phyloP scores from a whole-genome alignment of 2,888 invertebrate genomes.

The Idaea biselata region DNA sequence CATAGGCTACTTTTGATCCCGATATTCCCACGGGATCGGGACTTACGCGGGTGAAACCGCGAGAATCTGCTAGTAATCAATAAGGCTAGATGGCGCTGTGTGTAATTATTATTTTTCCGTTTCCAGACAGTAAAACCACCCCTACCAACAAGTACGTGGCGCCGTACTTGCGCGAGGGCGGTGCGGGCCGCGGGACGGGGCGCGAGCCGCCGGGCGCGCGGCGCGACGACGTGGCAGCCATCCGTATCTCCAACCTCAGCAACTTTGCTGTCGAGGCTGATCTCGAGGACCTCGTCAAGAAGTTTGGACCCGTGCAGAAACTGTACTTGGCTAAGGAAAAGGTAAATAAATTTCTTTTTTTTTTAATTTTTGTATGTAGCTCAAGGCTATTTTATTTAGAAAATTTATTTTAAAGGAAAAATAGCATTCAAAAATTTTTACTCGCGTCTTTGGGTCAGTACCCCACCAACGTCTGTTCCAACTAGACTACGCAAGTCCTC shows the following conservation, averaged over 20 bases:
- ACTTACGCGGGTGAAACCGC: too few relatives aligned
- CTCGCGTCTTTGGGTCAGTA: too few relatives aligned
- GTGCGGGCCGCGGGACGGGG: slow-evolving; percentile 85
- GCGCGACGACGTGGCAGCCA: slow-evolving; percentile 93
- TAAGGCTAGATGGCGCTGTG: too few relatives aligned
- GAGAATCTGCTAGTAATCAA: too few relatives aligned
- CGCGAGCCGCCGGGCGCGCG: slow-evolving; percentile 84
- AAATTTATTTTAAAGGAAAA: too few relatives aligned
- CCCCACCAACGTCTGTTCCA: too few relatives aligned
- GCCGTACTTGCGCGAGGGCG: slow-evolving; percentile 93
- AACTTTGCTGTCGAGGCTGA: slow-evolving; percentile 97
- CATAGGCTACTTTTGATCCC: too few relatives aligned
- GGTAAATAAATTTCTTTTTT: slow-evolving; percentile 47
- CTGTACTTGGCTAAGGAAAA: slow-evolving; percentile 98
- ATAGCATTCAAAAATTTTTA: too few relatives aligned
- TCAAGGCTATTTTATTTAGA: too few relatives aligned
- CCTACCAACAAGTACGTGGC: slow-evolving; percentile 90
- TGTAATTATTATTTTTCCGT: neutral
- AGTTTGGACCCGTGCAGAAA: slow-evolving; percentile 95
- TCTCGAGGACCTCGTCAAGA: slow-evolving; percentile 96
- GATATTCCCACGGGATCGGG: too few relatives aligned
- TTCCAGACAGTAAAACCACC: slow-evolving; percentile 64
- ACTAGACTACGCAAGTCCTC: too few relatives aligned
- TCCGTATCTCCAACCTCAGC: slow-evolving; percentile 97
- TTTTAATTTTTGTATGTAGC: too few relatives aligned